Conservation (phyloP, 2,797 vertebrate species). For the Cephalopachus bancanus region DNA sequence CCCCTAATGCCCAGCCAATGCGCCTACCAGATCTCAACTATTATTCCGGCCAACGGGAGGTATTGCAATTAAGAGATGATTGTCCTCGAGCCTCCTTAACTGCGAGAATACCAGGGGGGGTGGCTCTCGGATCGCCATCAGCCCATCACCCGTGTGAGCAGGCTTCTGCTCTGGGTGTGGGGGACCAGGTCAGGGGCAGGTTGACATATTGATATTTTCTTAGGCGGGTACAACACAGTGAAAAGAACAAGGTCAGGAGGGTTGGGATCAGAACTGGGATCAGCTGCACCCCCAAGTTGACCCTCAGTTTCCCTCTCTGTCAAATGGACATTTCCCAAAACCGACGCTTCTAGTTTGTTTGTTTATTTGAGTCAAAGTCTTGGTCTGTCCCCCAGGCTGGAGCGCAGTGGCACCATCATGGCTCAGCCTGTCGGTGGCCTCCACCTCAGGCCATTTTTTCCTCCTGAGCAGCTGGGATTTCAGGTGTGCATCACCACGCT, state of each 20-base stretch:
- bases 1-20: background rate
- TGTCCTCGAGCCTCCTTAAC: background rate
- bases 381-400: background rate
- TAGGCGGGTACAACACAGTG: background rate
- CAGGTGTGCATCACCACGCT: background rate
- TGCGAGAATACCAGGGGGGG: background rate
- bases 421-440: background rate
- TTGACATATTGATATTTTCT: background rate
- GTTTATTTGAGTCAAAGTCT: background rate
- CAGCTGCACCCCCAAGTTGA: background rate
- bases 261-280: background rate
- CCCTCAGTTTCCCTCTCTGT: background rate
- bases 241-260: background rate
- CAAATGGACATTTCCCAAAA: background rate
- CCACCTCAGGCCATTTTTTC: background rate
- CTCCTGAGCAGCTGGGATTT: background rate
- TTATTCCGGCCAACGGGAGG: background rate
- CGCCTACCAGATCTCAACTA: background rate
- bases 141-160: background rate
- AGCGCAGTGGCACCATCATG: background rate
- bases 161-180: background rate
- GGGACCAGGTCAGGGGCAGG: background rate
- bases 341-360: background rate
- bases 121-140: accelerated
- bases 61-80: background rate